These are phyloP conservation scores for Tenthredo scrophulariae DNA, from an alignment of 2,888 invertebrate genomes.

Conservation along the genomic window DNA sequence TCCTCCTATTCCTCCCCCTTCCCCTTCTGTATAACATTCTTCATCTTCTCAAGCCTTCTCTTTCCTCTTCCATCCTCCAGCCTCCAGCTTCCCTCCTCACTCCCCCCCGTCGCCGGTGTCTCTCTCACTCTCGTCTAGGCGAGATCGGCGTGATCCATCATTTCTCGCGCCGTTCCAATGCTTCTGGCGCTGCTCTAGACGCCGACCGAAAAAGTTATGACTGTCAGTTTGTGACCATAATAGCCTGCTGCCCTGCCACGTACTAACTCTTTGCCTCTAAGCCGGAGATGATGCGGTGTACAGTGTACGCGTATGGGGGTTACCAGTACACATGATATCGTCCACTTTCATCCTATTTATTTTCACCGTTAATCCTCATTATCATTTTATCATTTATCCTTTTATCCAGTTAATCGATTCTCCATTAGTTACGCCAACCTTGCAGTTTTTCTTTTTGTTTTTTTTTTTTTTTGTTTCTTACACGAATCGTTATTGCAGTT, in stretches of 20 bases:
- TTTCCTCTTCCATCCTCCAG: background rate
- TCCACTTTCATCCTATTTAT: constrained; percentile 44
- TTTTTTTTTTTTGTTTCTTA: background rate
- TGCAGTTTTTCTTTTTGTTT: background rate
- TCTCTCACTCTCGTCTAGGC: constrained; percentile 53
- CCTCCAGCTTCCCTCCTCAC: background rate
- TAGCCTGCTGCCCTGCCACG: constrained; percentile 31
- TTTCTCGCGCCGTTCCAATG: constrained; percentile 68
- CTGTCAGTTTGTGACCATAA: constrained; percentile 52
- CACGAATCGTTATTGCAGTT: background rate
- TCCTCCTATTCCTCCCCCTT: constrained; percentile 54
- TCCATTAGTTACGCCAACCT: background rate
- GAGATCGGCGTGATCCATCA: constrained; percentile 69
- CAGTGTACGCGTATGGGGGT: background rate
- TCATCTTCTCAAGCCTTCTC: constrained; percentile 60
- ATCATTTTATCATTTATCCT: background rate
- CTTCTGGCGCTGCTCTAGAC: constrained; percentile 54
- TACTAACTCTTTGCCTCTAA: constrained; percentile 20
- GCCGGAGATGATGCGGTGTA: background rate
- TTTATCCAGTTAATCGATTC: background rate
- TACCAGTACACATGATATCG: background rate
- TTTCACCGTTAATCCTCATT: constrained; percentile 49
- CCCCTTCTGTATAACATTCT: constrained; percentile 65
- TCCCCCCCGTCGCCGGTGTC: background rate
- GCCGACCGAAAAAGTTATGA: constrained; percentile 50